Evolutionary conservation across 2,113 vertebrate species (phyloP).

Genomic region (Malurus elegans): DNA sequence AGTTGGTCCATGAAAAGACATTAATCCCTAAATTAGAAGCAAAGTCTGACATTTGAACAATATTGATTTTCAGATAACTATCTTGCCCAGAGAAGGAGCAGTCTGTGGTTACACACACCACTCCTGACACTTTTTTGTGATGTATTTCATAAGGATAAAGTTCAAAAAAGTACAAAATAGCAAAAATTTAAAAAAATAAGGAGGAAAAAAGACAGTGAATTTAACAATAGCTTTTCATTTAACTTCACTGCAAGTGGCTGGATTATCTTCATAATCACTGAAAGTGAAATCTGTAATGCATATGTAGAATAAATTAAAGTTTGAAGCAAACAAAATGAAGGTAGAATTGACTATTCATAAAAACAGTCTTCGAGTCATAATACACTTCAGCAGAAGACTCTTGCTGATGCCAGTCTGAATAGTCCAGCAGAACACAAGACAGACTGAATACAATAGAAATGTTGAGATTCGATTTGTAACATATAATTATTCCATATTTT

Average conservation of each 20-base stretch:
- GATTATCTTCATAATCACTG: neutral
- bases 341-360: slow-evolving; percentile 5
- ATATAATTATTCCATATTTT: slow-evolving; percentile 7
- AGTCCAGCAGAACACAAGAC: neutral
- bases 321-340: slow-evolving; percentile 41
- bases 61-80: neutral
- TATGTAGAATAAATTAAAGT: slow-evolving; percentile 20
- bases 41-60: neutral
- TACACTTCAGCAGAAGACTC: neutral
- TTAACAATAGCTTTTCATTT: neutral
- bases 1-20: neutral
- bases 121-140: slow-evolving; percentile 23
- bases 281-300: neutral
- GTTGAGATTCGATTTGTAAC: neutral
- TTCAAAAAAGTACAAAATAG: slow-evolving; percentile 23
- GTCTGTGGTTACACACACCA: neutral
- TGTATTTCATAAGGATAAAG: slow-evolving; percentile 25
- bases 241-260: neutral
- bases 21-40: neutral
- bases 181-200: neutral
- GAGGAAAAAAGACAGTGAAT: neutral
- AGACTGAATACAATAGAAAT: neutral
- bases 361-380: neutral
- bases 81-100: slow-evolving; percentile 25
- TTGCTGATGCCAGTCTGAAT: neutral